A percentile compares a stretch with the other conserved stretches of the same genome.
Evolutionary conservation across 2,888 invertebrate genomes (phyloP).

Genomic region (Drosophila neutralis): DNA sequence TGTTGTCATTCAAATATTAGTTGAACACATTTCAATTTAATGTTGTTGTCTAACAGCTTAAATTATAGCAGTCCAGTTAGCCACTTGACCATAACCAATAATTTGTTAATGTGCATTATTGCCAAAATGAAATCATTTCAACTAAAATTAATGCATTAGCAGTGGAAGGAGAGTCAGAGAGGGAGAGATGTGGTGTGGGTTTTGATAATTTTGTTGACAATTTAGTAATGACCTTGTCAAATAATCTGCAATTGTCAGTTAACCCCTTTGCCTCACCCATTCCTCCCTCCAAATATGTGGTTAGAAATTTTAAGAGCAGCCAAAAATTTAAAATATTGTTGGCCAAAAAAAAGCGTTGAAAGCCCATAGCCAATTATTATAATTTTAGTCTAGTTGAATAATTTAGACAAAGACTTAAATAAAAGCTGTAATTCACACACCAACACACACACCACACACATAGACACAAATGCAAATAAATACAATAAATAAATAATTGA

Average conservation of each 20-base stretch:
- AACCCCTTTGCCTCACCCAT: neutral
- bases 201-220: conserved; percentile 28
- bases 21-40: conserved; percentile 11
- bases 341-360: conserved; percentile 21
- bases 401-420: conserved; percentile 58
- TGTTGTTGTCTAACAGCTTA: too few species aligned
- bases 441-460: conserved; percentile 7
- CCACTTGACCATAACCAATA: conserved; percentile 34
- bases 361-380: conserved; percentile 26
- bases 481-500: conserved; percentile 69
- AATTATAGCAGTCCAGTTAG: neutral
- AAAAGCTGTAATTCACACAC: conserved; percentile 54
- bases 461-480: conserved; percentile 9
- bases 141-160: neutral
- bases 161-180: neutral
- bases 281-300: neutral
- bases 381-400: conserved; percentile 50
- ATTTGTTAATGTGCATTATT: conserved; percentile 19
- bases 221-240: conserved; percentile 53
- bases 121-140: neutral
- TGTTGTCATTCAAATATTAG: conserved; percentile 2
- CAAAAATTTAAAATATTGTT: conserved; percentile 31
- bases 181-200: neutral
- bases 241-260: conserved; percentile 31
- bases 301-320: conserved; percentile 4